Conservation (phyloP, 1,140 invertebrate species). For the Calephelis nemesis region DNA sequence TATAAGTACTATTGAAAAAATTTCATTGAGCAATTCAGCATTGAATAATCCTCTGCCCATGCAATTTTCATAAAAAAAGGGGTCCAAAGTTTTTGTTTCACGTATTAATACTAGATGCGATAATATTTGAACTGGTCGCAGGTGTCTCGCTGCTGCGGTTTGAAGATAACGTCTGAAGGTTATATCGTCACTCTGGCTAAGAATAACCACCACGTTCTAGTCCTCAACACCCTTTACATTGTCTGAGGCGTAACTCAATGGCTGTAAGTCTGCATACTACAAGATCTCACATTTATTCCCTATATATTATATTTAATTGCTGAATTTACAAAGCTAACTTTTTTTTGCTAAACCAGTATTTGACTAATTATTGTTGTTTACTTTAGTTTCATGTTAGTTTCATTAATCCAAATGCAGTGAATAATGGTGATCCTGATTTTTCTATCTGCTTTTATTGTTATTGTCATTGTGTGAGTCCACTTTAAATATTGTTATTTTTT, state of each 20-base stretch:
- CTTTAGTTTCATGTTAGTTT: constrained; percentile 74
- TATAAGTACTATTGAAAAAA: too few species aligned
- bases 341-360: constrained; percentile 79
- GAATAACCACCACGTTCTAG: constrained; percentile 98
- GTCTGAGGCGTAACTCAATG: constrained; percentile 82
- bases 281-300: constrained; percentile 79
- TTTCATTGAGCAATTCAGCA: too few species aligned
- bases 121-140: constrained; percentile 61
- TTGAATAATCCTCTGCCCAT: too few species aligned
- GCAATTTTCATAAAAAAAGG: too few species aligned
- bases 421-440: constrained; percentile 45
- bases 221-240: constrained; percentile 97
- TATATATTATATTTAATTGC: constrained; percentile 79
- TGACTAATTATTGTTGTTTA: constrained; percentile 75
- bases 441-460: constrained; percentile 44
- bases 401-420: constrained; percentile 65
- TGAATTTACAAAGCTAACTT: constrained; percentile 77
- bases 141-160: constrained; percentile 97
- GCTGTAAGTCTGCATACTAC: constrained; percentile 78
- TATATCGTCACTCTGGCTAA: constrained; percentile 98
- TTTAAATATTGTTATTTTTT: constrained; percentile 20
- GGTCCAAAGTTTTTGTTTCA: too few species aligned
- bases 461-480: constrained; percentile 29
- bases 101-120: too few species aligned
- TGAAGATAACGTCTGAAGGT: constrained; percentile 97